Percentiles rank a stretch among this genome's conserved stretches.
These are phyloP conservation scores for Tribolium madens DNA, from an alignment of 1,140 invertebrate genomes.

Conservation along the genomic window DNA sequence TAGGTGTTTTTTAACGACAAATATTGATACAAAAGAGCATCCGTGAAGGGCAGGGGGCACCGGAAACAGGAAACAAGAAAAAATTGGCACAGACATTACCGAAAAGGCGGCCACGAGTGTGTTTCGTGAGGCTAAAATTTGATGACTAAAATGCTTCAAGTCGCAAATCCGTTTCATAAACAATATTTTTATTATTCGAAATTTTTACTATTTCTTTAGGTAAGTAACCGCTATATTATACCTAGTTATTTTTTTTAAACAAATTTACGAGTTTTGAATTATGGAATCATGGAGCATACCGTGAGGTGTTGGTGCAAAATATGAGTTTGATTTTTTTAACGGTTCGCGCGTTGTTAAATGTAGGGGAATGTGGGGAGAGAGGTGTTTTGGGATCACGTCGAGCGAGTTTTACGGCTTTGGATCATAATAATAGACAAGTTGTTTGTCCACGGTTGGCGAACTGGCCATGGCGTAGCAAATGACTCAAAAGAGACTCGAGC, in stretches of 20 bases:
- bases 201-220: no score
- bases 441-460: conserved; percentile 51
- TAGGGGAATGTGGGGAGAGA: conserved; percentile 12
- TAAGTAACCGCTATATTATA: no score
- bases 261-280: no score
- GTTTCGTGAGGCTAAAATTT: no score
- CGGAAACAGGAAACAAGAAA: not conserved
- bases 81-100: not conserved
- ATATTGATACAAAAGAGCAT: conserved; percentile 1
- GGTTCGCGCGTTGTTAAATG: not conserved
- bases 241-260: no score
- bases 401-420: conserved; percentile 33
- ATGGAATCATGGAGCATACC: no score
- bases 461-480: conserved; percentile 51
- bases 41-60: not conserved
- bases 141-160: no score
- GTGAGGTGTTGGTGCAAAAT: no score
- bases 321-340: not conserved
- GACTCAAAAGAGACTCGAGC: conserved; percentile 48
- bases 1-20: conserved; percentile 4
- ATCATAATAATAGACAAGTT: conserved; percentile 49
- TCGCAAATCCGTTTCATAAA: no score
- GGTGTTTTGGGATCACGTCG: conserved; percentile 26
- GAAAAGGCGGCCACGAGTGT: no score
- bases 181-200: no score